phyloP scores from a whole-genome alignment of 2,113 vertebrate genomes.

The Mellivora capensis region DNA sequence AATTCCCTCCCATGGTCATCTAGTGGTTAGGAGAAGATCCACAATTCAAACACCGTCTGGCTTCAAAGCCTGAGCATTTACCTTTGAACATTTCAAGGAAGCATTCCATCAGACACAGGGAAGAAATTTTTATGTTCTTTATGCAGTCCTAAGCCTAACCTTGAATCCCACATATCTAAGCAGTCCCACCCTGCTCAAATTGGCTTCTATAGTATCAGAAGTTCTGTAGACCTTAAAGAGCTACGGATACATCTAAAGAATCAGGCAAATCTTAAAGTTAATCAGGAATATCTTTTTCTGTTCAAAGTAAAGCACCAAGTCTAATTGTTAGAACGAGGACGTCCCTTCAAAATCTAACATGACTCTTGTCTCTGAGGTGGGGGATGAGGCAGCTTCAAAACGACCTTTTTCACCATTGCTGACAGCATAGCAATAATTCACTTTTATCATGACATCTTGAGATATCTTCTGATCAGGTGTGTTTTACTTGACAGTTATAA shows the following conservation, averaged over 20 bases:
- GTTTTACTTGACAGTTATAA: neutral
- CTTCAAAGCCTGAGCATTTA: neutral
- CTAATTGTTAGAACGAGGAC: neutral
- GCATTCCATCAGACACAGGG: neutral
- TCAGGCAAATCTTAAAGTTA: neutral
- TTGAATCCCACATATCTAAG: neutral
- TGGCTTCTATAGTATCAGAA: neutral
- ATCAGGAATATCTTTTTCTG: neutral
- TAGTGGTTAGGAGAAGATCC: neutral
- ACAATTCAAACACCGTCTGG: neutral
- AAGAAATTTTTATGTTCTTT: neutral
- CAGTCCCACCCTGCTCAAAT: neutral
- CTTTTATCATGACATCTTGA: neutral
- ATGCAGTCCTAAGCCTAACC: neutral
- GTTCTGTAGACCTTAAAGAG: neutral
- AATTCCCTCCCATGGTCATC: neutral
- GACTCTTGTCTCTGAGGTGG: neutral
- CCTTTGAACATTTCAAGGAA: neutral
- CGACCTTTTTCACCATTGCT: neutral
- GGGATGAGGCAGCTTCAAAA: neutral
- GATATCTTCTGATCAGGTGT: neutral
- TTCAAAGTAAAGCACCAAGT: neutral
- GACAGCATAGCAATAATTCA: neutral
- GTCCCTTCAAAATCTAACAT: neutral
- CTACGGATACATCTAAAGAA: neutral